A percentile compares a stretch with the other conserved stretches of the same genome.
Evolutionary conservation across 2,797 vertebrate genomes (phyloP).

Genomic region (Ctenopoma multispine): DNA sequence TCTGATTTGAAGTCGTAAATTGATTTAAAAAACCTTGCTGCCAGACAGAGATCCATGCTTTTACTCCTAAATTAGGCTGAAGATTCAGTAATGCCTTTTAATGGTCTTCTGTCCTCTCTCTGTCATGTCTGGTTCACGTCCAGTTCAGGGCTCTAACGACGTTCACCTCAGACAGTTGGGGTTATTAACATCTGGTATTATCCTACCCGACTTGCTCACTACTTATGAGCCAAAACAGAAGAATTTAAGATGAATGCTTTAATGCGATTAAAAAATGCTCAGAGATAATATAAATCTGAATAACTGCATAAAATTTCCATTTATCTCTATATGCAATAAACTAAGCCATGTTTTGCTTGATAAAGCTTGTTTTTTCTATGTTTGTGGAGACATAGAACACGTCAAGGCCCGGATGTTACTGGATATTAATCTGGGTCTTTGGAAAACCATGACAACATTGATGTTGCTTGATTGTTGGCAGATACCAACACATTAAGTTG

Average conservation of each 20-base stretch:
- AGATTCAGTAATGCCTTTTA: conserved; percentile 77
- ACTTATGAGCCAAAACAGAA: background rate
- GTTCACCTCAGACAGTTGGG: conserved; percentile 54
- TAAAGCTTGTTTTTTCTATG: too few species aligned
- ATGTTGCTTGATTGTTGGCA: too few species aligned
- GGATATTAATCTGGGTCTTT: too few species aligned
- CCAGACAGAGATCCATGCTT: conserved; percentile 41
- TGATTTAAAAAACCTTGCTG: conserved; percentile 39
- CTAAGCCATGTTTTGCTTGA: background rate
- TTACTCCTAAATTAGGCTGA: conserved; percentile 67
- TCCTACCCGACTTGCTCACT: conserved; percentile 54
- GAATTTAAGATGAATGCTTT: too few species aligned
- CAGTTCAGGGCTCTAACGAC: conserved; percentile 71
- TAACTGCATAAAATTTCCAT: background rate
- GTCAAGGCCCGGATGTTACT: too few species aligned
- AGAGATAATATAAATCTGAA: background rate
- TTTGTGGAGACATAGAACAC: too few species aligned
- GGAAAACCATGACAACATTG: too few species aligned
- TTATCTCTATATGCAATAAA: background rate
- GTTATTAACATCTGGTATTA: conserved; percentile 61
- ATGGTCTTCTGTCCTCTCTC: conserved; percentile 63
- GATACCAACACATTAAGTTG: too few species aligned
- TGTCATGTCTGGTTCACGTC: conserved; percentile 68
- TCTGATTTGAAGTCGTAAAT: conserved; percentile 39
- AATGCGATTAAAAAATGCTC: too few species aligned